Conservation (phyloP, 2,113 vertebrate species). For the Cathartes aura region DNA sequence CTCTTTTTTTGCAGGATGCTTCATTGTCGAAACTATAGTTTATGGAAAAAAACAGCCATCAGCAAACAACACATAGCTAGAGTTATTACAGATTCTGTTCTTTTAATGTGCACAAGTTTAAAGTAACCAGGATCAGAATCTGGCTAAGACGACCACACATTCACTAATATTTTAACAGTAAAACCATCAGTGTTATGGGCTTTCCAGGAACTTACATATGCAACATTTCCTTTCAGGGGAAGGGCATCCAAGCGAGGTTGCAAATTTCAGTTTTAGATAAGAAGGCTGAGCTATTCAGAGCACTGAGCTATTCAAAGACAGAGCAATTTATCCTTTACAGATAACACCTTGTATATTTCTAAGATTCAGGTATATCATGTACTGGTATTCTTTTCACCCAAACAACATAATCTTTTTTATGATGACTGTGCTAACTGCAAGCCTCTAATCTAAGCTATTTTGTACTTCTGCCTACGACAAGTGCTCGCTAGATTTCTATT, state of each 20-base stretch:
- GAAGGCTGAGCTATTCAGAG: conserved; percentile 22
- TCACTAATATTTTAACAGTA: conserved; percentile 10
- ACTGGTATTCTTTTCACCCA: background rate
- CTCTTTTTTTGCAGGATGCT: conserved; percentile 82
- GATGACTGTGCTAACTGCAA: background rate
- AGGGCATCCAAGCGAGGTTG: background rate
- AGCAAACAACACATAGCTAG: background rate
- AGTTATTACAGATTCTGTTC: background rate
- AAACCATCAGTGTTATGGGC: background rate
- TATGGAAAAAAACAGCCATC: background rate
- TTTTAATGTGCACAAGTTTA: background rate
- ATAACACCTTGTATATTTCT: conserved; percentile 18
- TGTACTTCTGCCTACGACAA: background rate
- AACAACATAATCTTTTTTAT: conserved; percentile 18
- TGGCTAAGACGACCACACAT: background rate
- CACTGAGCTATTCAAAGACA: conserved; percentile 8
- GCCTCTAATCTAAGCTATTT: conserved; percentile 15
- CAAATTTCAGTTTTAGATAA: conserved; percentile 50
- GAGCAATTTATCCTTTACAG: conserved; percentile 36
- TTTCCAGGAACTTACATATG: background rate
- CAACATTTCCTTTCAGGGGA: background rate
- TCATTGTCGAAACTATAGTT: conserved; percentile 60
- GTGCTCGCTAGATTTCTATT: background rate
- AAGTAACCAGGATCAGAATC: background rate
- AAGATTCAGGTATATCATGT: background rate